Evolutionary conservation across 2,797 vertebrate genomes (phyloP).

Genomic region (Crocodylus rhombifer): DNA sequence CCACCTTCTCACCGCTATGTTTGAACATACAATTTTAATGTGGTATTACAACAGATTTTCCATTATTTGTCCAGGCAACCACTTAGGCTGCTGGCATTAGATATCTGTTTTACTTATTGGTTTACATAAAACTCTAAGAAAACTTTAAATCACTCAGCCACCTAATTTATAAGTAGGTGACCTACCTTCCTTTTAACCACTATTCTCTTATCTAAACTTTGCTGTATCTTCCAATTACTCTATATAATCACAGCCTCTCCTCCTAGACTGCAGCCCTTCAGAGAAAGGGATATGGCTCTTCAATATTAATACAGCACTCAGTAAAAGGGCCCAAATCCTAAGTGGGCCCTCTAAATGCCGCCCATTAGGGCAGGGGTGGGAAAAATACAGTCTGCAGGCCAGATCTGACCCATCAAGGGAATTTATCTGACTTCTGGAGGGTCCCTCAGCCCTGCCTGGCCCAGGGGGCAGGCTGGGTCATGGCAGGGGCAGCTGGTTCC

Average conservation of each 20-base stretch:
- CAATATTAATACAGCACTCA: not conserved
- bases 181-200: not conserved
- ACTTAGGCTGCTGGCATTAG: not conserved
- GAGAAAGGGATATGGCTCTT: fast-evolving
- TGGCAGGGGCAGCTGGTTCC: too few relatives aligned
- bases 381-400: too few relatives aligned
- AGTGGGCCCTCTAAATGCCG: not conserved
- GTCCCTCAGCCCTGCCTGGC: too few relatives aligned
- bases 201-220: not conserved
- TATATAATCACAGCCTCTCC: not conserved
- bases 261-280: not conserved
- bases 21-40: not conserved
- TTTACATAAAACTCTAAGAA: not conserved
- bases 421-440: too few relatives aligned
- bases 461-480: too few relatives aligned
- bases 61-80: not conserved
- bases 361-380: too few relatives aligned
- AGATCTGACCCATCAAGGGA: not conserved
- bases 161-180: not conserved
- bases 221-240: not conserved
- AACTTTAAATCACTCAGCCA: not conserved
- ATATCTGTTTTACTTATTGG: not conserved
- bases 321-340: not conserved
- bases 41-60: not conserved
- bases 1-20: not conserved